Evolutionary conservation across 2,888 invertebrate genomes (phyloP), one percentile per base, ranked within the genome.

Genomic region (Lepidocyrtoides sp.): DNA sequence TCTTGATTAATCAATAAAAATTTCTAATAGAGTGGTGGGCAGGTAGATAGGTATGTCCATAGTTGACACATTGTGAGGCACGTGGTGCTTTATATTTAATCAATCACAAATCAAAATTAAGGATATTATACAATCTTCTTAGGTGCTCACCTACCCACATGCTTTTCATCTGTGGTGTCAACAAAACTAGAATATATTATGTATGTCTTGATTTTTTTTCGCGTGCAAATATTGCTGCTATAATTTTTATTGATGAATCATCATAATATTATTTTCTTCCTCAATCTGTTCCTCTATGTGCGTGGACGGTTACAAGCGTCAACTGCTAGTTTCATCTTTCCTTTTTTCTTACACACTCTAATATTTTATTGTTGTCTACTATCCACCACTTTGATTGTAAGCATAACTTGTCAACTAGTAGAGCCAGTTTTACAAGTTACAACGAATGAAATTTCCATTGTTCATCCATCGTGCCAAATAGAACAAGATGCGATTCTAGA

Each of bases 371-470:
- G 29, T 7, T 26, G 29, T 66, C 5, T 26, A 8, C 10, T 2
- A 3, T 32, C 29, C 1, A 7, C 29, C 66, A 66, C 26, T 26
- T 32, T 66, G 4, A 66, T 29, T n/a, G 32, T 66, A 69, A 32
- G 36, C 14, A 57, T 57, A 36, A 81, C 60, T 32, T 41, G 79
- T 79, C 79, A 79, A 29, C 17, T 60, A 32, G 57, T 36, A 14
- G 41, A 81, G 81, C 81, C 51, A 41, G 57, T 81, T 81, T 32
- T 60, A 23, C 81, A 2, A 81, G 81, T 81, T 81, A 12, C 36
- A 54, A n/a, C n/a, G 48, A 79, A 79, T 51, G 41, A 81, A 81
- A 81, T 36, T 81, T 81, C 14, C 5, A 14, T 75, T 26, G 44
- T 2, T n/a, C 36, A 14, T 41, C n/a, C n/a, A 66, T 66, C 7